phyloP scores from a whole-genome alignment of 2,797 vertebrate genomes.

The Glyptemys insculpta region DNA sequence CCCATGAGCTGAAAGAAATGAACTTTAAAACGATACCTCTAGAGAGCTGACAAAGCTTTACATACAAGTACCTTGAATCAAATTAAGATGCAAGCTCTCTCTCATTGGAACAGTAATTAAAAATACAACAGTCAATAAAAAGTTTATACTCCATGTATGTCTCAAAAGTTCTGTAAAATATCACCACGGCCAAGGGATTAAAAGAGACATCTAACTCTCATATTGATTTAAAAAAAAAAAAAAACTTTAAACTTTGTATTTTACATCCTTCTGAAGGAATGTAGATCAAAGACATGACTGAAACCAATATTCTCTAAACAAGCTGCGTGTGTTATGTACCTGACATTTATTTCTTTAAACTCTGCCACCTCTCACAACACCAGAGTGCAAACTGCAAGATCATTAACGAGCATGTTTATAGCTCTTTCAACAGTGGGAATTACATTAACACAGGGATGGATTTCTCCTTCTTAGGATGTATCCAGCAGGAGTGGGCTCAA shows the following conservation, averaged over 20 bases:
- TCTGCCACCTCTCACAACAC: constrained; percentile 26
- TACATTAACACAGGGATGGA: constrained; percentile 20
- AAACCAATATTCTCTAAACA: neutral
- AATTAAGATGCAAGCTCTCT: constrained; percentile 68
- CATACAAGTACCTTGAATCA: constrained; percentile 59
- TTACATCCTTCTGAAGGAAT: neutral
- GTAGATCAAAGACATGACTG: constrained; percentile 25
- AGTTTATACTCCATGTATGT: constrained; percentile 49
- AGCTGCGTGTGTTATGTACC: neutral
- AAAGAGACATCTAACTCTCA: constrained; percentile 39
- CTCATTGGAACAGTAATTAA: constrained; percentile 76
- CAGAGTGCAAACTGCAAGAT: neutral
- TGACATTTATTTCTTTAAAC: constrained; percentile 3
- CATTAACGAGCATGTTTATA: neutral
- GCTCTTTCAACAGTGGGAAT: neutral
- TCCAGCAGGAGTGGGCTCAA: neutral
- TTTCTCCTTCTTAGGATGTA: constrained; percentile 26
- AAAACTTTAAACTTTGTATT: neutral
- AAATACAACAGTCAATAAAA: constrained; percentile 70
- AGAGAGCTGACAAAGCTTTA: constrained; percentile 69
- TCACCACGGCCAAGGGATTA: constrained; percentile 36
- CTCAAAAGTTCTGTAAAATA: constrained; percentile 72
- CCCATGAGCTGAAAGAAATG: constrained; percentile 67
- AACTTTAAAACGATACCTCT: constrained; percentile 73
- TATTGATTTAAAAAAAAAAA: neutral